Evolutionary conservation across 1,140 invertebrate genomes (phyloP).

Genomic region (Bombus breviceps): DNA sequence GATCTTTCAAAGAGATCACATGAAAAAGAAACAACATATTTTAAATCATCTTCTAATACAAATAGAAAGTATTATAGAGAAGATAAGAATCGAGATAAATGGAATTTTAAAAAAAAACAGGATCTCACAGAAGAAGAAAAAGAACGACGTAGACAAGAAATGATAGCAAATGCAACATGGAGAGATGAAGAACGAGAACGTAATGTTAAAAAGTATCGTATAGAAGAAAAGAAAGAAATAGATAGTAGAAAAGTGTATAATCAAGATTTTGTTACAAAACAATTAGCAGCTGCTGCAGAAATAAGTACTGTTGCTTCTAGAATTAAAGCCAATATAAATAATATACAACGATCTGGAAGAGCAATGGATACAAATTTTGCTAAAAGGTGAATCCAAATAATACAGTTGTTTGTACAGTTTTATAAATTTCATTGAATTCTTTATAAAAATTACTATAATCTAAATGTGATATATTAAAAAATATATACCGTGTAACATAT

Average conservation of each 20-base stretch:
- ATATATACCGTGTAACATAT: background rate
- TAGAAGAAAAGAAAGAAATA: conserved; percentile 86
- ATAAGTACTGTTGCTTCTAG: conserved; percentile 88
- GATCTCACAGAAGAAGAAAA: conserved; percentile 87
- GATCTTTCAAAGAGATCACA: background rate
- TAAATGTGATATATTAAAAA: background rate
- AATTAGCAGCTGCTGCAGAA: conserved; percentile 87
- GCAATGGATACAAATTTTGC: conserved; percentile 90
- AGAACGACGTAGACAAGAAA: conserved; percentile 88
- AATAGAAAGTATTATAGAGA: conserved; percentile 13
- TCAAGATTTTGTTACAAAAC: conserved; percentile 85
- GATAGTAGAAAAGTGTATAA: conserved; percentile 80
- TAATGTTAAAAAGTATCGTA: conserved; percentile 86
- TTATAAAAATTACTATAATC: background rate
- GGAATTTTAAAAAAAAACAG: conserved; percentile 48
- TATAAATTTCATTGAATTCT: background rate
- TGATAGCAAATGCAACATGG: conserved; percentile 91
- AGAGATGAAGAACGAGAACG: conserved; percentile 87
- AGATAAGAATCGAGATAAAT: conserved; percentile 30
- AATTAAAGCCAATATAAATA: conserved; percentile 91
- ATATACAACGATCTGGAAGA: conserved; percentile 87
- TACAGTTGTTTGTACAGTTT: conserved; percentile 34
- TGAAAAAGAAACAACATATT: background rate
- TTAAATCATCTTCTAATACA: background rate
- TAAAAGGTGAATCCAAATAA: conserved; percentile 73